Conservation (phyloP, 2,888 invertebrate genomes). For the Cremastobaeus sp. region DNA sequence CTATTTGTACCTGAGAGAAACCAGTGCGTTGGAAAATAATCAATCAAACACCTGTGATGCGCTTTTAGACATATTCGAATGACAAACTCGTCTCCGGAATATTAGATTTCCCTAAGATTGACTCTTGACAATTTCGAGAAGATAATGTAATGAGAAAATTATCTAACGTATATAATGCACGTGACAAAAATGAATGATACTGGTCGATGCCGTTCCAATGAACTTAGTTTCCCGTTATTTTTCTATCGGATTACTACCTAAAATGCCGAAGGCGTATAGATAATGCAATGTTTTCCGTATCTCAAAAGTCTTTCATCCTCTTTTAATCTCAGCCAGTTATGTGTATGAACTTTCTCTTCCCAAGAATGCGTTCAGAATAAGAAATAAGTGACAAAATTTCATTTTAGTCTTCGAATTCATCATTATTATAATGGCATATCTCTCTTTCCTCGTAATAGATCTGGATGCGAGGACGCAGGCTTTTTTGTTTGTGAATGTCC, state of each 20-base stretch:
- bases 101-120: not conserved
- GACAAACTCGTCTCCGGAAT: not conserved
- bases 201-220: constrained; percentile 25
- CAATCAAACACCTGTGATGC: not conserved
- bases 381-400: constrained; percentile 30
- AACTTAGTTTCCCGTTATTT: constrained; percentile 48
- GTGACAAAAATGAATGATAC: constrained; percentile 49
- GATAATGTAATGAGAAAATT: constrained; percentile 44
- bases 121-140: constrained; percentile 30
- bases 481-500: too few relatives aligned
- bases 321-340: constrained; percentile 50
- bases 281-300: constrained; percentile 53
- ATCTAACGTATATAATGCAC: constrained; percentile 46
- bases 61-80: not conserved
- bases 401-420: too few relatives aligned
- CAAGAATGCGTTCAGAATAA: constrained; percentile 36
- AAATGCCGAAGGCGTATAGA: constrained; percentile 45
- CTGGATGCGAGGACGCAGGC: too few relatives aligned
- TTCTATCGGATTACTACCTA: constrained; percentile 52
- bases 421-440: too few relatives aligned
- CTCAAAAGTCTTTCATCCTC: constrained; percentile 48
- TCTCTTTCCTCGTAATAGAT: too few relatives aligned
- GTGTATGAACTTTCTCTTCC: constrained; percentile 40
- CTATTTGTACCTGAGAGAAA: too few relatives aligned
- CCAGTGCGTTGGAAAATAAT: too few relatives aligned